Evolutionary conservation across 2,888 invertebrate genomes (phyloP), one percentile per base, ranked within the genome.

Genomic region (Agrenia bidenticulata): DNA sequence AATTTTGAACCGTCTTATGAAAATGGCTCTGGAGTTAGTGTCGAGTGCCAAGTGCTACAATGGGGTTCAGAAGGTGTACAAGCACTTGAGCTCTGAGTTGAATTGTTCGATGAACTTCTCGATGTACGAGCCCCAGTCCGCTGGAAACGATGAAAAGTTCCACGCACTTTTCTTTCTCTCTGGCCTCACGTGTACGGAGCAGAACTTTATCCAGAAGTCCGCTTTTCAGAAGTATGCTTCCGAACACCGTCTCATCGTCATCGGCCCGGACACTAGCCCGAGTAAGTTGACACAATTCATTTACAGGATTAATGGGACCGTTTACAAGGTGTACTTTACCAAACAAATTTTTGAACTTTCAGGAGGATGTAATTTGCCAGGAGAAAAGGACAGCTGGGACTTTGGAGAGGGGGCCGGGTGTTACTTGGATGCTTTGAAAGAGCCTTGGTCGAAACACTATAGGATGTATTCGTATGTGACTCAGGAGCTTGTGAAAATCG

Each of bases 201-300:
- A 92, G 78, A 99, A 99, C 82, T 96, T 98, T 78, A 89, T 96
- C 70, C 88, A 90, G 58, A 99, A 99, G 82, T 87, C 94, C 53
- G 97, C 96, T n/a, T 90, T 92, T 69, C 99, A 99, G 82, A 86
- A 86, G 82, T 88, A 89, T 81, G 98, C 98, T 2, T 85, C 94
- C 2, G 85, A 93, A 77, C 85, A 90, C 78, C 90, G 90, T 0
- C 81, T 99, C 1, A 87, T 94, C 70, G 85, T 99, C 60, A 91
- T 99, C 1, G 90, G 89, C 66, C 96, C 98, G 0, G 99, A 99
- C 78, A 99, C 98, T 0, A 97, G 96, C 74, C 98, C 98, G 1
- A 85, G 86, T 73, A 67, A n/a, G n/a, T n/a, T n/a, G n/a, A n/a
- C n/a, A n/a, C n/a, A n/a, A n/a, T n/a, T n/a, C n/a, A n/a, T n/a